A percentile compares a stretch with the other conserved stretches of the same genome.
Evolutionary conservation across 2,113 vertebrate genomes (phyloP).

Genomic region (Grammomys dolichurus): DNA sequence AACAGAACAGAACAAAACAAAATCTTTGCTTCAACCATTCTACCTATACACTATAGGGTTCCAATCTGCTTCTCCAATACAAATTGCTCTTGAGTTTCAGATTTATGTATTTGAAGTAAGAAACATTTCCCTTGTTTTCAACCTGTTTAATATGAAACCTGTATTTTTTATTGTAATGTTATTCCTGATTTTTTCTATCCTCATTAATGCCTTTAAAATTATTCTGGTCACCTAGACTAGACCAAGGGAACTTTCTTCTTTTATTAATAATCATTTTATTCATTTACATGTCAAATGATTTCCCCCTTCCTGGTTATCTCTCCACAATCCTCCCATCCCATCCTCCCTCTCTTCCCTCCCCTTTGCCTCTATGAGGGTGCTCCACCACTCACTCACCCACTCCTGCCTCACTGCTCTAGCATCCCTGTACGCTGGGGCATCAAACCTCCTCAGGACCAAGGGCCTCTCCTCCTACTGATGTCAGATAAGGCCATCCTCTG

Average conservation of each 20-base stretch:
- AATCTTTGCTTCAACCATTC: neutral
- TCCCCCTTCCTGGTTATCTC: too few relatives aligned
- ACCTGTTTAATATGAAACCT: constrained; percentile 21
- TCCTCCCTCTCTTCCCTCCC: too few relatives aligned
- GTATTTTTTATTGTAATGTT: neutral
- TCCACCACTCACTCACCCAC: too few relatives aligned
- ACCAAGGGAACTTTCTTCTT: neutral
- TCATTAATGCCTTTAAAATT: constrained; percentile 15
- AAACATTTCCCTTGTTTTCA: neutral
- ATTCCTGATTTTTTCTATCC: constrained; percentile 21
- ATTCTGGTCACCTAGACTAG: neutral
- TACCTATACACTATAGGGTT: neutral
- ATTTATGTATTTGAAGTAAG: constrained; percentile 13
- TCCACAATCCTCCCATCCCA: too few relatives aligned
- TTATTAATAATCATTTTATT: too few relatives aligned
- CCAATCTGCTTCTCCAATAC: neutral
- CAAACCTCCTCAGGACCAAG: too few relatives aligned
- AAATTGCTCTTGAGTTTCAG: constrained; percentile 45
- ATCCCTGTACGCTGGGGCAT: too few relatives aligned
- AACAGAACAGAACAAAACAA: neutral
- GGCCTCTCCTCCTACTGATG: too few relatives aligned
- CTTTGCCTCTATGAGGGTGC: too few relatives aligned
- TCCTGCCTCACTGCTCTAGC: too few relatives aligned
- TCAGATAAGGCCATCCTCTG: too few relatives aligned
- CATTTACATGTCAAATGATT: too few relatives aligned